Conservation (phyloP, 1,140 invertebrate species). For the Ceratoteleas bidentatus region DNA sequence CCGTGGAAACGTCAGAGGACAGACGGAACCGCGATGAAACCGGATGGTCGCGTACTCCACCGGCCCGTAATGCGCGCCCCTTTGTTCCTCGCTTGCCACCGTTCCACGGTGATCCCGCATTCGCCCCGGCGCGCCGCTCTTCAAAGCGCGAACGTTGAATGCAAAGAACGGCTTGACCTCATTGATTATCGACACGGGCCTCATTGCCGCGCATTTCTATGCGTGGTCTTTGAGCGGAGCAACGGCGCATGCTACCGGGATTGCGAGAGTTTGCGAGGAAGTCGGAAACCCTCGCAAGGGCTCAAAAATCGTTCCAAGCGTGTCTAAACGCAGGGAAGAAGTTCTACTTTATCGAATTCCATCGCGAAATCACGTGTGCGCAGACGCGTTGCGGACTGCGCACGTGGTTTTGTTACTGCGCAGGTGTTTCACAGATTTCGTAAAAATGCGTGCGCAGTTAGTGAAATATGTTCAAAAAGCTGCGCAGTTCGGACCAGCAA, state of each 20-base stretch:
- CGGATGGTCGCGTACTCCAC: constrained; percentile 78
- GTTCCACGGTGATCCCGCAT: constrained; percentile 51
- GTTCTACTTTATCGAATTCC: too few species aligned
- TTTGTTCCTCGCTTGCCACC: constrained; percentile 74
- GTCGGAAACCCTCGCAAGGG: neutral
- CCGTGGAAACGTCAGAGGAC: constrained; percentile 82
- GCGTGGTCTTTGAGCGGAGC: neutral
- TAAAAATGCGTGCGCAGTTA: too few species aligned
- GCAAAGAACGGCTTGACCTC: constrained; percentile 54
- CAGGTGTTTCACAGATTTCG: too few species aligned
- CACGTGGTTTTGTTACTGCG: too few species aligned
- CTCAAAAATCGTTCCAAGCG: neutral
- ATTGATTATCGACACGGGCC: constrained; percentile 46
- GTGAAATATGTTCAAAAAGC: too few species aligned
- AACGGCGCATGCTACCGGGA: neutral
- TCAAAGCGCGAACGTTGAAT: constrained; percentile 36
- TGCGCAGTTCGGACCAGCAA: too few species aligned
- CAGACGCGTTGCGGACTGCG: too few species aligned
- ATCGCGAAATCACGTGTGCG: too few species aligned
- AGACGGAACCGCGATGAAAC: constrained; percentile 81
- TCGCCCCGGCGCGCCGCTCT: constrained; percentile 34
- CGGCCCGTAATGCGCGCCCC: constrained; percentile 74
- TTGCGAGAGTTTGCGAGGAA: neutral
- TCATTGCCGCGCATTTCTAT: constrained; percentile 41
- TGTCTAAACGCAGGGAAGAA: too few species aligned